Base-by-base conservation (phyloP, 1,140 invertebrate genomes). In the Drosophila suzukii region DNA sequence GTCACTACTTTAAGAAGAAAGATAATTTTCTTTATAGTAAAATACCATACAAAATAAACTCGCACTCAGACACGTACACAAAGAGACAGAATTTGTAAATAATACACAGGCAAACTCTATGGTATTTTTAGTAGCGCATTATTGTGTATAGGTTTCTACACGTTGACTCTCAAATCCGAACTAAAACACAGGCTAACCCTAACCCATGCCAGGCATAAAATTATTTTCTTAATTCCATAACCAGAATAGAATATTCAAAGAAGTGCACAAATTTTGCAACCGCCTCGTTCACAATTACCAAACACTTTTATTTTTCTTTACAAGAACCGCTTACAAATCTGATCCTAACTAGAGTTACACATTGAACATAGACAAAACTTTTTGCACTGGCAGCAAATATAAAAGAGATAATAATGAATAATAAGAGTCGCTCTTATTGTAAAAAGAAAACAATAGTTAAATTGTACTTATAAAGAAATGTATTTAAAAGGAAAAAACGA, bases 371-470 rank as follows among this genome's bases (percentile, higher is more conserved):
- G 36, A 71, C 36, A 75, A 54, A 66, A 81, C 90, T 90, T 91
- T 91, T 91, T 91, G 90, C 90, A 91, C 86, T 91, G 90, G 90
- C 90, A 90, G 71, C 90, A 91, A 90, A 88, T 89, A 91, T 81
- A 38, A 73, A 59, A 49, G 71, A 57, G 7, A 66, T 65, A 73
- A 67, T 68, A 60, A 30, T 60, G 58, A 73, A 67, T 68, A 60
- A 30, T 60, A 63, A 43, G 51, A 62, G 24, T 6, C 13, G 30
- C 36, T 67, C 51, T 59, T 57, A 80, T 79, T 90, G 88, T 91
- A 91, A 81, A 91, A 85, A 81, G 81, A 73, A 81, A 75, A 81
- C 88, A 91, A 91, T 91, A 91, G 90, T 83, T 91, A 85, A 91
- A 91, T 91, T 91, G 70, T 90, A 91, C 85, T 91, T 91, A 72